Percentiles rank a stretch among this genome's conserved stretches.
Evolutionary conservation across 1,140 invertebrate genomes (phyloP).

Genomic region (Drosophila oshimai): DNA sequence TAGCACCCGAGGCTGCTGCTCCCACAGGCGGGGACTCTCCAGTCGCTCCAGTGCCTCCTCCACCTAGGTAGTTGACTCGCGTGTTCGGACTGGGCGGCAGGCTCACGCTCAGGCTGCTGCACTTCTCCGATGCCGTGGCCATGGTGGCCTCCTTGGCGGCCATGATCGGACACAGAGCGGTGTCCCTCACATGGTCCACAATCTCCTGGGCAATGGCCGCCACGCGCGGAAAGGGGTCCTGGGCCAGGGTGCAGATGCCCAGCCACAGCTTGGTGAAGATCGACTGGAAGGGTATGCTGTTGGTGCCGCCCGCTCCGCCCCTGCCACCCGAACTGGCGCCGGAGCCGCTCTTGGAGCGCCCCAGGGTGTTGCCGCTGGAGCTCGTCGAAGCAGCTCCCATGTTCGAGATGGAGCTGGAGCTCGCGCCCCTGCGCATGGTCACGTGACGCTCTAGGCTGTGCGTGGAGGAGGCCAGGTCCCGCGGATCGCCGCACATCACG

Average conservation of each 20-base stretch:
- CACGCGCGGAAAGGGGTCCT: slow-evolving; percentile 93
- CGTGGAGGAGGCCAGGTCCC: slow-evolving; percentile 44
- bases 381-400: slow-evolving; percentile 35
- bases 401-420: slow-evolving; percentile 81
- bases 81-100: slow-evolving; percentile 85
- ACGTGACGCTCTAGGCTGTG: slow-evolving; percentile 74
- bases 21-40: slow-evolving; percentile 20
- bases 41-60: not conserved
- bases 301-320: slow-evolving; percentile 28
- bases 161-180: slow-evolving; percentile 83
- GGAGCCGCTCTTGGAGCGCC: slow-evolving; percentile 49
- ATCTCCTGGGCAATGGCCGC: slow-evolving; percentile 89
- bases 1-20: not conserved
- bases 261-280: slow-evolving; percentile 95
- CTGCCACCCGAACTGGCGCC: slow-evolving; percentile 28
- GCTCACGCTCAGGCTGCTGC: slow-evolving; percentile 80
- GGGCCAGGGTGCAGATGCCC: slow-evolving; percentile 88
- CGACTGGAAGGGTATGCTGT: slow-evolving; percentile 83
- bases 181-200: slow-evolving; percentile 87
- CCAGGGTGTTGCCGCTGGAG: slow-evolving; percentile 30
- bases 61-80: slow-evolving; percentile 71
- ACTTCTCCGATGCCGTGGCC: slow-evolving; percentile 58
- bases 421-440: slow-evolving; percentile 73
- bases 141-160: slow-evolving; percentile 77
- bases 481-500: slow-evolving; percentile 54